These are phyloP conservation scores for Drosophila subobscura DNA, from an alignment of 1,140 invertebrate genomes.

Conservation along the genomic window DNA sequence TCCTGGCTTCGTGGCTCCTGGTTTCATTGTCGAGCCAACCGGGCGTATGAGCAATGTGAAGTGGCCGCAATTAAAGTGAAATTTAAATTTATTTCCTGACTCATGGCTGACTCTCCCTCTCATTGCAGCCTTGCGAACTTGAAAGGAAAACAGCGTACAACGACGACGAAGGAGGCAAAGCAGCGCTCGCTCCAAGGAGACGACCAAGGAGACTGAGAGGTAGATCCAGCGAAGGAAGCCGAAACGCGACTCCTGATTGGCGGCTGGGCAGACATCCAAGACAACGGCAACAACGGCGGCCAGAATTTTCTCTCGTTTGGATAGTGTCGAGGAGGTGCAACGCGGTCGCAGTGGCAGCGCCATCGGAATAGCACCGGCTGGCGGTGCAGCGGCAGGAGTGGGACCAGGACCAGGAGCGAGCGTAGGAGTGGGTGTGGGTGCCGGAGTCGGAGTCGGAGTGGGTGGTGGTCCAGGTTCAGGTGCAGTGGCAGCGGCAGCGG, in stretches of 20 bases:
- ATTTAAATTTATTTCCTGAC: slow-evolving; percentile 28
- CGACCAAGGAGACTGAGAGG: neutral
- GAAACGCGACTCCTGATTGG: slow-evolving; percentile 38
- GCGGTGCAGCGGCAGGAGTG: slow-evolving; percentile 46
- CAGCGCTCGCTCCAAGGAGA: neutral
- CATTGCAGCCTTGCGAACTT: slow-evolving; percentile 2
- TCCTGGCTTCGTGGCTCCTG: neutral
- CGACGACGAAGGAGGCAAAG: too few species aligned
- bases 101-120: neutral
- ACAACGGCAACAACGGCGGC: slow-evolving; percentile 82
- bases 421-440: slow-evolving; percentile 8
- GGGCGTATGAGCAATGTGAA: slow-evolving; percentile 63
- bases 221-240: slow-evolving; percentile 16
- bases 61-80: slow-evolving; percentile 72
- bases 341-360: slow-evolving; percentile 81
- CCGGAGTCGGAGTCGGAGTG: slow-evolving; percentile 6
- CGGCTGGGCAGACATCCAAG: slow-evolving; percentile 45
- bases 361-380: slow-evolving; percentile 66
- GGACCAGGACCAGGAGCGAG: slow-evolving; percentile 2
- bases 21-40: slow-evolving; percentile 26
- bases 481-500: slow-evolving; percentile 54
- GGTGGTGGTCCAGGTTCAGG: slow-evolving; percentile 33
- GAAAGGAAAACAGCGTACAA: neutral
- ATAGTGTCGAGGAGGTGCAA: slow-evolving; percentile 82
- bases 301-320: slow-evolving; percentile 82